Conservation (phyloP, 92 coral and sea anemone genomes). For the Zoanthus sansibaricus region DNA sequence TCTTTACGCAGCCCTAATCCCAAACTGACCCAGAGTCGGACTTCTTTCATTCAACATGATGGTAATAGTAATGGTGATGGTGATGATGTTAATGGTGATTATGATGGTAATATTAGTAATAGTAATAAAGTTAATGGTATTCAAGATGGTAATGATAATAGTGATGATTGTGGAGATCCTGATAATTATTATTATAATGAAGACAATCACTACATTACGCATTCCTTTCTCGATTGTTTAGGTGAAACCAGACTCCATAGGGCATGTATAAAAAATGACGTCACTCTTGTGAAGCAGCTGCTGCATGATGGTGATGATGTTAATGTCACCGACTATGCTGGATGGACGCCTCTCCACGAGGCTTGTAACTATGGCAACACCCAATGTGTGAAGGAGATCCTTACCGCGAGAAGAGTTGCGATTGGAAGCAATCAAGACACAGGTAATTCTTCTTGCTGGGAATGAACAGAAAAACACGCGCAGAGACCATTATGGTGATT, state of each 20-base stretch:
- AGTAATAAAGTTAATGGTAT: background rate
- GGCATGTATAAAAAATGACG: slow-evolving; percentile 85
- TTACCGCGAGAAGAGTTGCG: slow-evolving; percentile 65
- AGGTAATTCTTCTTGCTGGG: slow-evolving; percentile 18
- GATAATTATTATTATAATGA: background rate
- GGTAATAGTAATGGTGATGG: background rate
- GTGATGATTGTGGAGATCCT: background rate
- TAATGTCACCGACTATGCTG: slow-evolving; percentile 83
- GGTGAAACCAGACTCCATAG: slow-evolving; percentile 89
- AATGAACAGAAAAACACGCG: too few relatives aligned
- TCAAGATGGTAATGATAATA: background rate
- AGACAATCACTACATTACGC: background rate
- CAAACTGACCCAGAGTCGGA: too few relatives aligned
- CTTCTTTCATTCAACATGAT: background rate
- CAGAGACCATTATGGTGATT: too few relatives aligned
- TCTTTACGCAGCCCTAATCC: too few relatives aligned
- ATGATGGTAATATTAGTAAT: background rate
- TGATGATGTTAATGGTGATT: background rate
- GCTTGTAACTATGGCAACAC: slow-evolving; percentile 92
- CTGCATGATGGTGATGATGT: slow-evolving; percentile 81
- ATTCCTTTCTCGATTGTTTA: slow-evolving; percentile 14
- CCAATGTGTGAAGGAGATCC: slow-evolving; percentile 81
- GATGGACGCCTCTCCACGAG: slow-evolving; percentile 98
- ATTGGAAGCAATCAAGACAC: slow-evolving; percentile 33
- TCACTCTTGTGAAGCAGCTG: slow-evolving; percentile 71